phyloP scores from a whole-genome alignment of 2,113 vertebrate species.

The Hucho hucho region DNA sequence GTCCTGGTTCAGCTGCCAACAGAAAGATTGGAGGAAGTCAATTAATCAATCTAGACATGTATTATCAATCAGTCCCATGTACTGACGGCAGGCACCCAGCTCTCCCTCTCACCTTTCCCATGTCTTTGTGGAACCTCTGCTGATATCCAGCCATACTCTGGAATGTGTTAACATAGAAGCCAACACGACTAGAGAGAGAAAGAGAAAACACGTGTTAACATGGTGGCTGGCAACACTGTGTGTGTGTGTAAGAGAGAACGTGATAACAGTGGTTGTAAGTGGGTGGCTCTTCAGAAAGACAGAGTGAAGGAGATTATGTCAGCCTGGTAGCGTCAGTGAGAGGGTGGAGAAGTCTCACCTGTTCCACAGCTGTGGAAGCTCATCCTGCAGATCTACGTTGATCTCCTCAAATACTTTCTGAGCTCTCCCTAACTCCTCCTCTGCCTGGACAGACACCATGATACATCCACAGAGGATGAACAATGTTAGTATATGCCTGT shows the following conservation, averaged over 20 bases:
- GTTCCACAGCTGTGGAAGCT: slow-evolving; percentile 92
- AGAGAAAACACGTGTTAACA: not conserved
- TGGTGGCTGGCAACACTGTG: not conserved
- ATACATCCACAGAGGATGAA: too few species aligned
- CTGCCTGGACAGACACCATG: slow-evolving; percentile 76
- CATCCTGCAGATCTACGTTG: slow-evolving; percentile 94
- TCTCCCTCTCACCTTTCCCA: slow-evolving; percentile 82
- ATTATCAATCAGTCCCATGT: slow-evolving; percentile 2
- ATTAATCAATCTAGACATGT: not conserved
- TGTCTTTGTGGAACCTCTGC: slow-evolving; percentile 95
- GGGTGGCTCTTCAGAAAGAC: too few species aligned
- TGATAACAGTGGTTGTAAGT: too few species aligned
- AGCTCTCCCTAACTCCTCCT: slow-evolving; percentile 93
- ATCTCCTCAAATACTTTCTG: slow-evolving; percentile 99
- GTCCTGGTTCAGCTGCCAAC: slow-evolving; percentile 87
- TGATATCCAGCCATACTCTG: slow-evolving; percentile 90
- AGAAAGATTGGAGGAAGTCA: slow-evolving; percentile 2
- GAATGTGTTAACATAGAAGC: slow-evolving; percentile 96
- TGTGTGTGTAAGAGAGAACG: not conserved
- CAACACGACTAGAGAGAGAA: slow-evolving; percentile 82
- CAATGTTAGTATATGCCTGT: too few species aligned
- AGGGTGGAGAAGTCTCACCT: slow-evolving; percentile 73
- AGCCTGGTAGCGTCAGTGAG: not conserved
- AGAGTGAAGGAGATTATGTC: not conserved
- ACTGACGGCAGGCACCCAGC: not conserved